These are phyloP conservation scores for Acronicta leporina DNA, from an alignment of 2,888 invertebrate genomes.

Conservation along the genomic window DNA sequence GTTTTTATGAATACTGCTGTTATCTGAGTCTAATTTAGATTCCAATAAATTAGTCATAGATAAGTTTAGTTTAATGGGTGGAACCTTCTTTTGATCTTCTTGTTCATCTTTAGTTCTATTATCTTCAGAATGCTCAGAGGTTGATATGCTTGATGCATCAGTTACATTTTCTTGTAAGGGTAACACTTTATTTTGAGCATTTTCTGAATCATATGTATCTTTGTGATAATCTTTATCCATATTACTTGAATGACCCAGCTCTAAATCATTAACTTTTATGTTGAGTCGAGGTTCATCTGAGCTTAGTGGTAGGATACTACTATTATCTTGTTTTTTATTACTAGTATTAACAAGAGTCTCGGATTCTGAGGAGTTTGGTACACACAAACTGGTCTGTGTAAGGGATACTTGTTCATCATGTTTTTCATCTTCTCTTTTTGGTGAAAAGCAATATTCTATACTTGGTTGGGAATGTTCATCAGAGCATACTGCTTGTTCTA, in stretches of 20 bases:
- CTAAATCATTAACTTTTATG: conserved; percentile 27
- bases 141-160: conserved; percentile 15
- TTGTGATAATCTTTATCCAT: conserved; percentile 20
- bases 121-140: conserved; percentile 22
- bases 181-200: conserved; percentile 23
- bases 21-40: conserved; percentile 46
- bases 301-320: conserved; percentile 18
- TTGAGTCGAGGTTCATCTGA: conserved; percentile 11
- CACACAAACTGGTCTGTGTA: conserved; percentile 34
- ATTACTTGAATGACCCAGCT: conserved; percentile 25
- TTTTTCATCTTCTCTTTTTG: conserved; percentile 20
- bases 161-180: conserved; percentile 14
- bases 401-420: conserved; percentile 32
- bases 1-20: conserved; percentile 58
- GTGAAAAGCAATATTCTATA: conserved; percentile 21
- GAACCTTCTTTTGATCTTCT: conserved; percentile 65
- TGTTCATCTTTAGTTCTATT: conserved; percentile 28
- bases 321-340: conserved; percentile 38
- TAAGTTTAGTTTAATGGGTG: conserved; percentile 72
- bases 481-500: conserved; percentile 23
- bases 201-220: conserved; percentile 12
- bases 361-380: conserved; percentile 26
- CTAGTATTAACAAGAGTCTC: conserved; percentile 35
- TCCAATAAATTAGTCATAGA: conserved; percentile 57
- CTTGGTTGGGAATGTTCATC: conserved; percentile 50